Base-by-base conservation (phyloP, 1,140 invertebrate species). In the Drosophila pseudoobscura region DNA sequence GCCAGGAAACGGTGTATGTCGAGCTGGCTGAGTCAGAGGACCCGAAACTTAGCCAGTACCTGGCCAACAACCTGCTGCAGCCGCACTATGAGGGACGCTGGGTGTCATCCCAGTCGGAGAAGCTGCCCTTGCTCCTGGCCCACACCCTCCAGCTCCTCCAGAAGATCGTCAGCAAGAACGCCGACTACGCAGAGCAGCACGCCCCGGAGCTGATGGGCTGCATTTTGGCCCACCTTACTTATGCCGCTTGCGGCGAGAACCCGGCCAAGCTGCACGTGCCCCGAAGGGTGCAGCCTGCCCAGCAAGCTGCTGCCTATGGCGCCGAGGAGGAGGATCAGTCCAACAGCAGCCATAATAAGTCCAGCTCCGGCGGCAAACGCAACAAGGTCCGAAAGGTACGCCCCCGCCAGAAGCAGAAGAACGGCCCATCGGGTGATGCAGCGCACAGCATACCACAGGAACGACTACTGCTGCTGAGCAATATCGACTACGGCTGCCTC, bases 181-280 rank as follows among this genome's bases (percentile, higher is more conserved):
- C 54, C 6, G 68, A 71, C 20, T 78, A 60, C 44, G 73, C 66
- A 0, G 46, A 56, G 31, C 51, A 74, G 20, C 57, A 92, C 59
- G 61, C 93, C 11, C 93, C 93, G 0, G 89, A 94, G 52, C 64
- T 94, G 56, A 82, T 94, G 22, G 94, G 94, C 13, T 71, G 94
- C 0, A 75, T 93, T 0, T 93, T 93, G 70, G 80, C 88, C 4
- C 94, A 93, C 64, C 89, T 94, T 72, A 91, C 93, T 50, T 92
- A 92, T 65, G 92, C 93, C 13, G 79, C 93, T 2, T 91, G 91
- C 13, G 91, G 84, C 3, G 89, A 91, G 55, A 68, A 75, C 2
- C 68, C 69, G 52, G 62, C 88, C 6, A 77, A 53, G 50, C 92
- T 92, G 6, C 91, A 92, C 71, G 69, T 91, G 65, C 75, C 94